Base-by-base conservation (phyloP, 2,113 vertebrate species). In the Ctenodactylus gundi region DNA sequence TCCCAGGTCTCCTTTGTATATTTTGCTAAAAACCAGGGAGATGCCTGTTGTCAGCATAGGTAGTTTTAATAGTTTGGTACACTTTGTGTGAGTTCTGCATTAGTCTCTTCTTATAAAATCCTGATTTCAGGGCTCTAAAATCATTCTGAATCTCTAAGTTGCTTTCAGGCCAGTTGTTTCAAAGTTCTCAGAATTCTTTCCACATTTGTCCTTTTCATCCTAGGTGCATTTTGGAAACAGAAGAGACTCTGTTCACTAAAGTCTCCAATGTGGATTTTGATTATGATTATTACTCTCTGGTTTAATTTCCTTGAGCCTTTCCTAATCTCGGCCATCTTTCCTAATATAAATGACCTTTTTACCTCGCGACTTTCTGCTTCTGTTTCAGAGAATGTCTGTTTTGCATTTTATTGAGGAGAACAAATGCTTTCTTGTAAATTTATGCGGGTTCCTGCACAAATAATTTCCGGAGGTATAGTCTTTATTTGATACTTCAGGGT, bases 361-460 rank as follows among this genome's bases (percentile, higher is more conserved):
- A 46, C 36, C 25, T 65, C 17, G 0, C 12, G 25, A 51, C 57
- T 94, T 85, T 46, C 36, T 75, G 67, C 73, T 49, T 64, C 53
- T 68, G 41, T 72, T 89, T 81, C 81, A 49, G 75, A 60, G 7
- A 85, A 31, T 39, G n/a, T 64, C 57, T 51, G n/a, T 57, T 93
- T 57, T 57, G 46, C 18, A 88, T 58, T 67, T 89, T 91, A 44
- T 53, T 55, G 36, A 68, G 36, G 87, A n/a, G 34, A 78, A 64
- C 67, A 77, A 93, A 64, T 57, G 80, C 36, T 10, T n/a, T 68
- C 75, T 23, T 31, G 34, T 39, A 86, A 76, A 92, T 87, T 75
- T 80, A 83, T 94, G 41, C 76, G 58, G 31, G 68, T 29, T 78
- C 36, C 21, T 39, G 62, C 36, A 68, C 29, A 20, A 39, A 53